A percentile compares a stretch with the other conserved stretches of the same genome.
phyloP scores from a whole-genome alignment of 2,888 invertebrate genomes.

The Lycocerus yunnanus region DNA sequence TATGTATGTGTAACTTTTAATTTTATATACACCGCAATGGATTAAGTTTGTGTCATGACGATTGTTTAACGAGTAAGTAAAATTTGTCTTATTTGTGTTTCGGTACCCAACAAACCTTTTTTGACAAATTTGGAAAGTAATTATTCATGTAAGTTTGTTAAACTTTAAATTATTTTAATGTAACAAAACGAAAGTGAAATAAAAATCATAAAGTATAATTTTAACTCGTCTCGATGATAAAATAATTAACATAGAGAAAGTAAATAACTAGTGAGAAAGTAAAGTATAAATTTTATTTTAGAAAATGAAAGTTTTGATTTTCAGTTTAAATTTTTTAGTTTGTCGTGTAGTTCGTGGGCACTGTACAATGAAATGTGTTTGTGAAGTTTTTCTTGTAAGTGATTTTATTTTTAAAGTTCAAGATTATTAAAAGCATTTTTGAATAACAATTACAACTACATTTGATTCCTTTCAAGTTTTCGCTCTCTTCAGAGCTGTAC shows the following conservation, averaged over 20 bases:
- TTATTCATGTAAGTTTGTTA: background rate
- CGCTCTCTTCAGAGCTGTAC: background rate
- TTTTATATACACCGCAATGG: background rate
- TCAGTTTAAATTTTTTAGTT: background rate
- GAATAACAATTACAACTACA: background rate
- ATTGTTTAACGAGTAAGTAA: background rate
- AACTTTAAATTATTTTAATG: background rate
- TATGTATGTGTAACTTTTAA: background rate
- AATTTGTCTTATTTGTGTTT: background rate
- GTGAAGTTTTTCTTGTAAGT: background rate
- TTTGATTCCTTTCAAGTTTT: background rate
- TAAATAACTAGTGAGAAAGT: slow-evolving; percentile 13
- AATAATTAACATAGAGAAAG: slow-evolving; percentile 15
- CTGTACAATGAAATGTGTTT: background rate
- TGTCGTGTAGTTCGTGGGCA: background rate
- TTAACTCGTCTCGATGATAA: background rate
- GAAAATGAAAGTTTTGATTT: slow-evolving; percentile 7
- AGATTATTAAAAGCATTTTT: background rate
- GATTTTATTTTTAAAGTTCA: background rate
- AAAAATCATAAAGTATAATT: background rate
- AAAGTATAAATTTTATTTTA: slow-evolving; percentile 10
- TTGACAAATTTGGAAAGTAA: background rate
- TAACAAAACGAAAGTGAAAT: background rate
- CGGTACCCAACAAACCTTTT: background rate
- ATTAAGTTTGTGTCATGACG: background rate